Conservation (phyloP, 1,140 invertebrate genomes). For the Sarcophaga bullata region DNA sequence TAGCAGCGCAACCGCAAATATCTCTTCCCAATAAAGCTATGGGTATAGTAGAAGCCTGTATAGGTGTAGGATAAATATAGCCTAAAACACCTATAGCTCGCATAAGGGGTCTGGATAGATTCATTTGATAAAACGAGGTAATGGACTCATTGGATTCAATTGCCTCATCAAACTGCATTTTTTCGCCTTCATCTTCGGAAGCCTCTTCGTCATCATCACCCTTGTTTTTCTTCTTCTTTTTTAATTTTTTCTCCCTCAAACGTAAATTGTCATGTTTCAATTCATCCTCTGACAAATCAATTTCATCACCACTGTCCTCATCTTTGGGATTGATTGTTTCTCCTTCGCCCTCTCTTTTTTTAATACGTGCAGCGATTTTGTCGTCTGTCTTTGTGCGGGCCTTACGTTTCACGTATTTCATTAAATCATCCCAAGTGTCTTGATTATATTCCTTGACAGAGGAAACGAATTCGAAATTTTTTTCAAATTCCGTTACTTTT, state of each 20-base stretch:
- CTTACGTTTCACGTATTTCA: constrained; percentile 84
- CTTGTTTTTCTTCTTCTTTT: constrained; percentile 69
- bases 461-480: constrained; percentile 79
- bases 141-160: constrained; percentile 73
- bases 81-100: constrained; percentile 89
- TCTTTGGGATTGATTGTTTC: constrained; percentile 44
- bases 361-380: constrained; percentile 70
- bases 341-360: constrained; percentile 68
- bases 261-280: constrained; percentile 75
- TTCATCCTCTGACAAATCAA: constrained; percentile 75
- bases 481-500: constrained; percentile 77
- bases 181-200: constrained; percentile 69
- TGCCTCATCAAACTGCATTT: constrained; percentile 81
- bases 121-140: constrained; percentile 91
- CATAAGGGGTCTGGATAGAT: constrained; percentile 87
- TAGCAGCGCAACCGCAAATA: constrained; percentile 72
- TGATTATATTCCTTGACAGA: constrained; percentile 80
- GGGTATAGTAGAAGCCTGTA: constrained; percentile 94
- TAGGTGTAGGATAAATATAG: constrained; percentile 94
- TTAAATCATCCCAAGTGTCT: constrained; percentile 86
- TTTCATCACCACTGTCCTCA: constrained; percentile 59
- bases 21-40: constrained; percentile 82
- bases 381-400: constrained; percentile 84
- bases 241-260: constrained; percentile 69
- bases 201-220: constrained; percentile 59